Evolutionary conservation across 2,113 vertebrate genomes (phyloP).

Genomic region (Prolemur simus): DNA sequence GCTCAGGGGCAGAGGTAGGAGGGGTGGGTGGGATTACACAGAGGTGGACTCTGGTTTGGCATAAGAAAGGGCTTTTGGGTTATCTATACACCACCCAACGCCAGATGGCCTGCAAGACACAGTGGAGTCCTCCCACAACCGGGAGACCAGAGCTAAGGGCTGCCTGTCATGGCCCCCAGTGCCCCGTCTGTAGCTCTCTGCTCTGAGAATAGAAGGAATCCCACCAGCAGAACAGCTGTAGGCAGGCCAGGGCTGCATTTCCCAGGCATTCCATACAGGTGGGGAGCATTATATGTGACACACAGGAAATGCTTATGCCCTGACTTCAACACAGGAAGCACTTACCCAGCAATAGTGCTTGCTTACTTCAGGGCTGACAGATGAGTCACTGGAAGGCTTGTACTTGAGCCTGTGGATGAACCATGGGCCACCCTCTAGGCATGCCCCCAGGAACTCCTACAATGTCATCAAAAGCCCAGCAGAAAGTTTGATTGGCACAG

Average conservation of each 20-base stretch:
- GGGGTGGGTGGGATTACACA: not conserved
- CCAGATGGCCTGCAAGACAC: not conserved
- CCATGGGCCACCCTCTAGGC: not conserved
- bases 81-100: accelerated
- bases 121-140: not conserved
- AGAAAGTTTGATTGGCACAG: not conserved
- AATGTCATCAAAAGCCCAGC: not conserved
- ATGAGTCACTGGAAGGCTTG: not conserved
- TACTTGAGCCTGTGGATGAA: accelerated
- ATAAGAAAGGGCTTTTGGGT: not conserved
- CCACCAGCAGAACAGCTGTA: slow-evolving; percentile 4
- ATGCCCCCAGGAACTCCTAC: not conserved
- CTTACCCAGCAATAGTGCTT: not conserved
- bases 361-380: not conserved
- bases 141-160: not conserved
- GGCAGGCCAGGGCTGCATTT: not conserved
- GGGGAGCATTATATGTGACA: not conserved
- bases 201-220: not conserved
- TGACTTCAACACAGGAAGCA: slow-evolving; percentile 51
- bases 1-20: not conserved
- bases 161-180: accelerated
- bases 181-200: not conserved
- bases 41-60: not conserved
- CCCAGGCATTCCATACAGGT: not conserved
- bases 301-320: slow-evolving; percentile 48